Percentiles rank a stretch among this genome's conserved stretches.
phyloP scores from a whole-genome alignment of 2,797 vertebrate species.

The Rhabdomys pumilio region DNA sequence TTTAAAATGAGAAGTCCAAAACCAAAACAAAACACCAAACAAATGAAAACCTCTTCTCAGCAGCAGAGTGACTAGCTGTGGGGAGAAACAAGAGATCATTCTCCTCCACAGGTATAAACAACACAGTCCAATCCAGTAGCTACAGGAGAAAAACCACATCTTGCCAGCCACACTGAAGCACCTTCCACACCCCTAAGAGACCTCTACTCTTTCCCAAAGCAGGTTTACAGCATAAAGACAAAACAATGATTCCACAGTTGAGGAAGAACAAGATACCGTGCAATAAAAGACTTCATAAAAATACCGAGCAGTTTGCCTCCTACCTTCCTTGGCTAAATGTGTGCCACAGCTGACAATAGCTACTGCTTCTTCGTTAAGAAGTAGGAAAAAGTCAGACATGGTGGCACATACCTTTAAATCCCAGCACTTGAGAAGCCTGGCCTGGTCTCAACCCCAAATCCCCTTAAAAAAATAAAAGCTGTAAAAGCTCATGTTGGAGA shows the following conservation, averaged over 20 bases:
- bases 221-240: not conserved
- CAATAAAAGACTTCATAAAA: not conserved
- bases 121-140: not conserved
- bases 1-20: not conserved
- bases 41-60: slow-evolving; percentile 3
- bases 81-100: not conserved
- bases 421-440: not conserved
- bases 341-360: not conserved
- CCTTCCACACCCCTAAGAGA: not conserved
- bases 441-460: not conserved
- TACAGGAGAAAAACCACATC: not conserved
- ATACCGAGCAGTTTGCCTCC: not conserved
- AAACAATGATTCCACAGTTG: not conserved
- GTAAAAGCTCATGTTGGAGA: not conserved
- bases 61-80: not conserved
- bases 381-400: not conserved
- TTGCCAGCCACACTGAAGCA: not conserved
- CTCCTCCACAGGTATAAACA: not conserved
- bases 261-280: not conserved
- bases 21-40: not conserved
- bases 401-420: not conserved
- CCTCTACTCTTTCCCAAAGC: not conserved
- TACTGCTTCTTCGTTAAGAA: not conserved
- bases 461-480: not conserved
- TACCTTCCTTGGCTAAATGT: not conserved